These are phyloP conservation scores for Cottus gobio DNA, from an alignment of 2,113 vertebrate genomes.

Conservation along the genomic window DNA sequence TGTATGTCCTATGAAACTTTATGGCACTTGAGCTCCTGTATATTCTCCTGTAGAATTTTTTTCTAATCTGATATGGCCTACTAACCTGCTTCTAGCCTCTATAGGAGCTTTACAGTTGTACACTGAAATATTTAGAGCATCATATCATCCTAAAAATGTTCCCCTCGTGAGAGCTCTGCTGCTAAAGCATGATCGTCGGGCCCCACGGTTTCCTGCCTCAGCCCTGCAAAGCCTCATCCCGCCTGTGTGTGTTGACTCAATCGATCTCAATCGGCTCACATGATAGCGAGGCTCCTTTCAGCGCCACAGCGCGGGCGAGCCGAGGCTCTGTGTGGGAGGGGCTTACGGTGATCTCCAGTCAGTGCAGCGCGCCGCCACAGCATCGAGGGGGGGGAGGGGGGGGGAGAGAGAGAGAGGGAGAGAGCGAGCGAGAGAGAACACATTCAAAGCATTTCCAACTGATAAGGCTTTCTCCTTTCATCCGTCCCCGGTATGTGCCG, in stretches of 20 bases:
- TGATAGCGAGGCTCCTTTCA: conserved; percentile 73
- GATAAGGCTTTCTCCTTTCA: conserved; percentile 35
- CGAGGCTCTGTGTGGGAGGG: conserved; percentile 73
- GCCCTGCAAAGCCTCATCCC: conserved; percentile 35
- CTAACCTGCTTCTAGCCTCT: conserved; percentile 1
- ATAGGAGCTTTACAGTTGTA: neutral
- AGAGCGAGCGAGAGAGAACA: neutral
- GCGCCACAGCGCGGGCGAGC: conserved; percentile 63
- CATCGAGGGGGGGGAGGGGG: conserved; percentile 22
- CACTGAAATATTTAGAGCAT: neutral
- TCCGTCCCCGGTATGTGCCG: conserved; percentile 7
- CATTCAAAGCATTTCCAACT: conserved; percentile 28
- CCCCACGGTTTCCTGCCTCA: conserved; percentile 31
- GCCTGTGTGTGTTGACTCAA: conserved; percentile 40
- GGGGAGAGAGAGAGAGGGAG: neutral
- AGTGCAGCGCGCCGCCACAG: conserved; percentile 53
- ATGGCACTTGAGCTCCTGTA: neutral
- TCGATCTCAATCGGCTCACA: conserved; percentile 70
- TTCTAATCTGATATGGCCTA: conserved; percentile 16
- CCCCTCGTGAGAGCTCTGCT: neutral
- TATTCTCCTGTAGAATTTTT: neutral
- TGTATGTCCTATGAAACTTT: conserved; percentile 15
- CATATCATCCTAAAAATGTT: neutral
- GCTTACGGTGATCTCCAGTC: conserved; percentile 63
- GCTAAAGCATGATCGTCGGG: conserved; percentile 18